These are phyloP conservation scores for Anthrax anthrax DNA, from an alignment of 2,888 invertebrate species.

Conservation along the genomic window DNA sequence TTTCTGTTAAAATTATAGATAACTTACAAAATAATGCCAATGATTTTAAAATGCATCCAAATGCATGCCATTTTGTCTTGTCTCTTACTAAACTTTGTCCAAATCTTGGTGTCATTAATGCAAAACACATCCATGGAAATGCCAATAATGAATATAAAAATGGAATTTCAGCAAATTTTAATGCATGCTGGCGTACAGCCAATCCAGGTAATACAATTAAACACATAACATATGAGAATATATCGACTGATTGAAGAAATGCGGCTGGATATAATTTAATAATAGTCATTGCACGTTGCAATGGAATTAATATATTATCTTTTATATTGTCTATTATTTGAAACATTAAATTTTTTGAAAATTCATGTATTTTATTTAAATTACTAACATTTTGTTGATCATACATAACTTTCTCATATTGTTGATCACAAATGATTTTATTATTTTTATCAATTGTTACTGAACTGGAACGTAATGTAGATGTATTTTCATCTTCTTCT, in stretches of 20 bases:
- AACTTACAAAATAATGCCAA: conserved; percentile 28
- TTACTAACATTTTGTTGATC: neutral
- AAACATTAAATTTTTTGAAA: conserved; percentile 25
- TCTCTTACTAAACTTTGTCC: conserved; percentile 26
- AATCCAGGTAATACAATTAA: conserved; percentile 29
- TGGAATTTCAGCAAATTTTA: conserved; percentile 33
- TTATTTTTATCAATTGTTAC: conserved; percentile 25
- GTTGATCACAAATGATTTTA: too few relatives aligned
- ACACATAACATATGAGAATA: conserved; percentile 34
- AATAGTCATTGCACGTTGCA: conserved; percentile 26
- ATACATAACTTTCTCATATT: neutral
- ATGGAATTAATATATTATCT: conserved; percentile 25
- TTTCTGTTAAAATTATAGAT: too few relatives aligned
- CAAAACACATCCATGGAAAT: conserved; percentile 35
- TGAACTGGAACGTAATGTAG: conserved; percentile 29
- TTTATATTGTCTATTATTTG: conserved; percentile 25
- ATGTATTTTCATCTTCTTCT: conserved; percentile 31
- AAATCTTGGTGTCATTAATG: conserved; percentile 33
- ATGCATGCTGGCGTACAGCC: conserved; percentile 28
- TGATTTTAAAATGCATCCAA: conserved; percentile 29
- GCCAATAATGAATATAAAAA: conserved; percentile 32
- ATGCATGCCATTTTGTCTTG: conserved; percentile 29
- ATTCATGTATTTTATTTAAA: conserved; percentile 20
- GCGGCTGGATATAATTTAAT: conserved; percentile 30
- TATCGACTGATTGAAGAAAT: conserved; percentile 27